phyloP scores from a whole-genome alignment of 2,113 vertebrate species.

The Benitochromis conjunctus region DNA sequence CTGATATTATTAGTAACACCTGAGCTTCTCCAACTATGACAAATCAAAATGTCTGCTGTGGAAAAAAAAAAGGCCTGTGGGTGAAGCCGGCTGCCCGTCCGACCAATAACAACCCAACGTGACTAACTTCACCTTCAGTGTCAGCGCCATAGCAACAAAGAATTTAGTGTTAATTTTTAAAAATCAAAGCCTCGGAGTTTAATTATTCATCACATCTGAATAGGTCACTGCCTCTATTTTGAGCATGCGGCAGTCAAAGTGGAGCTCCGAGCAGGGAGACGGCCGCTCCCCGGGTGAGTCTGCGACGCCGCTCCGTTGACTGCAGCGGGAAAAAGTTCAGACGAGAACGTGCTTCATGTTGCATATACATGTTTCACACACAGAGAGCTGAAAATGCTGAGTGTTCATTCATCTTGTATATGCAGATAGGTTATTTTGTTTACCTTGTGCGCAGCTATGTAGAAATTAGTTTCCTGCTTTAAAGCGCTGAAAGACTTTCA shows the following conservation, averaged over 20 bases:
- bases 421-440: background rate
- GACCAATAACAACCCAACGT: background rate
- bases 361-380: background rate
- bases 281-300: constrained; percentile 1
- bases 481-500: background rate
- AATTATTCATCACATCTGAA: constrained; percentile 72
- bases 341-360: background rate
- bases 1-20: constrained; percentile 26
- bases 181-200: constrained; percentile 54
- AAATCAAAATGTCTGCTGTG: constrained; percentile 26
- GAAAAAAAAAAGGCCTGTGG: constrained; percentile 1
- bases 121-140: constrained; percentile 44
- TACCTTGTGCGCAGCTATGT: background rate
- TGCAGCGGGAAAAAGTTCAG: background rate
- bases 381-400: background rate
- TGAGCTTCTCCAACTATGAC: constrained; percentile 2
- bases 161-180: constrained; percentile 40
- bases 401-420: background rate
- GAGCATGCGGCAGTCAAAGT: constrained; percentile 52
- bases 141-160: constrained; percentile 17
- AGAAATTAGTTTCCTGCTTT: background rate
- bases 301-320: background rate
- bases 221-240: constrained; percentile 70
- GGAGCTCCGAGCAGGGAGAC: constrained; percentile 30
- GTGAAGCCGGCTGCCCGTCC: background rate